phyloP scores from a whole-genome alignment of 2,888 invertebrate species.

The Ommatoiulus sabulosus region DNA sequence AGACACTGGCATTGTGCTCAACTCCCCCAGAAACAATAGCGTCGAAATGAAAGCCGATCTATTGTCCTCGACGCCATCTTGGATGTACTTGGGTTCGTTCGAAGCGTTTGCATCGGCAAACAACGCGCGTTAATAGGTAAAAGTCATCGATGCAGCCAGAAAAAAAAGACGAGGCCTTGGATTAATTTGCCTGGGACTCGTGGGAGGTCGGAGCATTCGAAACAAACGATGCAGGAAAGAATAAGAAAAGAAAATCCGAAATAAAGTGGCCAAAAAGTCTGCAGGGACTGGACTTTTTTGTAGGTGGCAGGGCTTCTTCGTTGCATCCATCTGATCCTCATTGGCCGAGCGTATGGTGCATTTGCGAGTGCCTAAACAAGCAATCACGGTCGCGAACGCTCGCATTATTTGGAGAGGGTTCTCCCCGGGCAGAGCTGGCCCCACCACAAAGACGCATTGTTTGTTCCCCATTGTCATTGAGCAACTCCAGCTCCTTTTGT shows the following conservation, averaged over 20 bases:
- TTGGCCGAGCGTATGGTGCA: not conserved
- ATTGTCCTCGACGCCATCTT: not conserved
- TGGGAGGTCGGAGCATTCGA: not conserved
- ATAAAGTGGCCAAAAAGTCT: not conserved
- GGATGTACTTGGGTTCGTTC: not conserved
- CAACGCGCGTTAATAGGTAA: not conserved
- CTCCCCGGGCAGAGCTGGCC: not conserved
- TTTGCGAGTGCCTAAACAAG: not conserved
- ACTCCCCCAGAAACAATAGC: not conserved
- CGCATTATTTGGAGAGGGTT: not conserved
- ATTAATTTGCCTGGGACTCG: not conserved
- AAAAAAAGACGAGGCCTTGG: not conserved
- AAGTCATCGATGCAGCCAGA: not conserved
- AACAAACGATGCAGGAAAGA: not conserved
- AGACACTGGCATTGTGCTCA: not conserved
- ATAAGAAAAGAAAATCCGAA: not conserved
- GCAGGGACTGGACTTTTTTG: not conserved
- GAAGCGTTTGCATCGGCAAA: not conserved
- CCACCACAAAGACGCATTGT: not conserved
- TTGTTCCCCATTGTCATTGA: conserved; percentile 1
- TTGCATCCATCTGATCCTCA: not conserved
- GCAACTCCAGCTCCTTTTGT: not conserved
- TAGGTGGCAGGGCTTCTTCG: not conserved
- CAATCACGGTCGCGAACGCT: not conserved
- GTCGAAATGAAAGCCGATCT: not conserved